Base-by-base conservation (phyloP, 2,797 vertebrate species). In the Microchirus variegatus region DNA sequence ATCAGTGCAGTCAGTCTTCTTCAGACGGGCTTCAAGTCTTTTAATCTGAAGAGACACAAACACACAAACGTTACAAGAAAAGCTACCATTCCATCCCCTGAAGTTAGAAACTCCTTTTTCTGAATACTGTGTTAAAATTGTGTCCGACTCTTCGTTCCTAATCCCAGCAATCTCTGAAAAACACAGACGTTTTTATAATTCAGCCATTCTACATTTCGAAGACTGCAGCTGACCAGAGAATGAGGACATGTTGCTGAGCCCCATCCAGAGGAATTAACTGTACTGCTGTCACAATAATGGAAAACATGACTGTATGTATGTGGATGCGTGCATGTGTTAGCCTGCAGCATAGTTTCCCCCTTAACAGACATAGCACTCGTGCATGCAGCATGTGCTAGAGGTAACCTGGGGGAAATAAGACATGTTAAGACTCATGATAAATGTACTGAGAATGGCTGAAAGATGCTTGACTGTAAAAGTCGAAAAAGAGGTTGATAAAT, bases 11-110 rank as follows among this genome's bases (percentile, higher is more conserved):
- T 94, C 94, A 2, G 91, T 94, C 83, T 92, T 91, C 84, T 94
- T 96, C 80, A 98, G 92, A 56, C 94, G 96, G 14, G 92, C 89
- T 93, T 99, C 97, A 70, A 99, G 96, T 86, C 92, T 95, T 91
- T 96, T 96, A 83, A 99, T 99, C 97, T 99, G 90, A 48, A 75
- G 67, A 52, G 40, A 74, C 0, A 59, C 10, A 35, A 64, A 5
- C 26, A 67, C 1, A 13, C 17, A 9, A n/a, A 17, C 40, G 11
- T 12, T 2, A 41, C 40, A 4, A 11, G 14, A 11, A 15, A 3
- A 14, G 22, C 22, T 22, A 3, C 22, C 22, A 3, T 22, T 22
- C 22, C 22, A 3, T 31, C 31, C 31, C 7, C 31, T 31, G 2
- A 5, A 31, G 26, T 31, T 31, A 31, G 26, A 31, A 31, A 31